Evolutionary conservation across 2,113 vertebrate species (phyloP), one percentile per base, ranked within the genome.

Genomic region (Rhipidura dahli): DNA sequence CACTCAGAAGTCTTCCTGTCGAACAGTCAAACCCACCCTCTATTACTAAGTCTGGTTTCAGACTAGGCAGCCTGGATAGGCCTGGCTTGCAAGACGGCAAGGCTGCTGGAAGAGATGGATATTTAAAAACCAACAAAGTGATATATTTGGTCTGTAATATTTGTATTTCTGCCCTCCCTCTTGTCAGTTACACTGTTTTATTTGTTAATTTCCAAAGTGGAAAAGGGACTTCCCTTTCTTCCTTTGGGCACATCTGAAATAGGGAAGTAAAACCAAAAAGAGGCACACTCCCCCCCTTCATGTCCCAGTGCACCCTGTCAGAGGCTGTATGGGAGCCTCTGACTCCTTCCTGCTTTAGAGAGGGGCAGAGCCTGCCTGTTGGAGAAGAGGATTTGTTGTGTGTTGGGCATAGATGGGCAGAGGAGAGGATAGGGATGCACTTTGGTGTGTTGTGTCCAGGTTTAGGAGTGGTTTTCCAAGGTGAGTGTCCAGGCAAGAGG

Each of bases 261-360:
- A 35, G 17, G n/a, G 79, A 95, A 92, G 80, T 76, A 83, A 79
- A 82, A 45, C 14, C 16, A 54, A 72, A 86, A 92, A 6, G 12
- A 40, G 57, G n/a, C 19, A 6, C 4, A 1, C 7, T 1, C 9
- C 0, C 0, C 21, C 20, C 10, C 20, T 28, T 28, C 5, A 8
- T 16, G 20, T 2, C 3, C 2, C 57, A 7, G 7, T 27, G 47
- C 12, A 64, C 22, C 33, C 2, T 26, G 26, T 28, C n/a, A n/a
- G n/a, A n/a, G 50, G n/a, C 68, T 89, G 18, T 30, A 14, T 45
- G 49, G 63, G 11, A 93, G 53, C 44, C 63, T 69, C 33, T 56
- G 44, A 42, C 4, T 7, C 7, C 18, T 24, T 31, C 21, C 27
- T 35, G 5, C 44, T 51, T 40, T 4, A 27, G n/a, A 16, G 60